phyloP scores from a whole-genome alignment of 2,797 vertebrate genomes.

The Characodon lateralis region DNA sequence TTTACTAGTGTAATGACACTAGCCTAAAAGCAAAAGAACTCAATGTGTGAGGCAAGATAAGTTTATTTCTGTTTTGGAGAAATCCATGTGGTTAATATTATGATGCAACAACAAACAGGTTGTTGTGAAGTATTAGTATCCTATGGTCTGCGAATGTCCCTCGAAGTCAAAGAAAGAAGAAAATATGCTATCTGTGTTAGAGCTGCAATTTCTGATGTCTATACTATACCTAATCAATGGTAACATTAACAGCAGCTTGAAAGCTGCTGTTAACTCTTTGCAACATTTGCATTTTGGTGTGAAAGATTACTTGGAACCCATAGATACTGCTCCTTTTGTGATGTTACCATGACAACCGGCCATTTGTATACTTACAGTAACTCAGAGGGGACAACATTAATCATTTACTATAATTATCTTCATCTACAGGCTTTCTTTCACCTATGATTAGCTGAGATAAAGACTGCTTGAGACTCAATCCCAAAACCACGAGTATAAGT shows the following conservation, averaged over 20 bases:
- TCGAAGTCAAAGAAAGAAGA: background rate
- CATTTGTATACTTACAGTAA: constrained; percentile 1
- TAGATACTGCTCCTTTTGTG: background rate
- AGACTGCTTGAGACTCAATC: background rate
- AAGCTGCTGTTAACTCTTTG: background rate
- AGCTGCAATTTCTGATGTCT: background rate
- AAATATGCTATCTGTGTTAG: background rate
- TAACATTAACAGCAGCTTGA: background rate
- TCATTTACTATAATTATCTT: constrained; percentile 1
- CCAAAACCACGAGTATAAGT: background rate
- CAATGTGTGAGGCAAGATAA: no score
- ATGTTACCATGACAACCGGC: background rate
- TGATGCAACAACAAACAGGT: background rate
- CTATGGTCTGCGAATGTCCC: background rate
- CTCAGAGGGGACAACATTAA: background rate
- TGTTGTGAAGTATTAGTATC: background rate
- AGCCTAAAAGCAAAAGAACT: no score
- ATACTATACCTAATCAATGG: background rate
- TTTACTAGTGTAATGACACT: no score
- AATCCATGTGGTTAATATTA: background rate
- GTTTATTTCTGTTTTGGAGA: background rate
- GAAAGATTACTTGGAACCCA: background rate
- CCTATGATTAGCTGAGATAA: background rate
- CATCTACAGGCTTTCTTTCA: background rate
- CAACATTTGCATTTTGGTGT: background rate